Percentiles rank a stretch among this genome's conserved stretches.
Conservation (phyloP, 2,888 invertebrate genomes). For the Aphodius sticticus region DNA sequence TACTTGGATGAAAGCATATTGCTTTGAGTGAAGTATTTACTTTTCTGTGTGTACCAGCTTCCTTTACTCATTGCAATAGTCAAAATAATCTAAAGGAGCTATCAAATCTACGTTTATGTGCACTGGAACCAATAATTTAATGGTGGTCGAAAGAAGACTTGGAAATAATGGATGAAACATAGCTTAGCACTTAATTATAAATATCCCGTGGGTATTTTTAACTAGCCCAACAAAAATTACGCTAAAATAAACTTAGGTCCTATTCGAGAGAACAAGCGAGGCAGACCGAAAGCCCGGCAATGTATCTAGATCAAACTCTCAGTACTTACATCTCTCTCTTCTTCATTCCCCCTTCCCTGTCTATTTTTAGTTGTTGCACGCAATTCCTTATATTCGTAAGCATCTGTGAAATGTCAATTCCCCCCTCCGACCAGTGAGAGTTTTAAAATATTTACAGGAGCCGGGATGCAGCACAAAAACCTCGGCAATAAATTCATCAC, state of each 20-base stretch:
- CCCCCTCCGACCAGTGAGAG: neutral
- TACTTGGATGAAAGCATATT: too few species aligned
- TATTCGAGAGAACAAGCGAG: neutral
- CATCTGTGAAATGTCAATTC: constrained; percentile 37
- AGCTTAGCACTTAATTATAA: too few species aligned
- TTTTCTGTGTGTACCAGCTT: too few species aligned
- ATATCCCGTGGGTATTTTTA: too few species aligned
- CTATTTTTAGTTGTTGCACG: constrained; percentile 31
- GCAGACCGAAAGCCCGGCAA: neutral
- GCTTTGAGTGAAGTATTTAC: too few species aligned
- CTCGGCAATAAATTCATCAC: constrained; percentile 11
- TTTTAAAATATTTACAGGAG: neutral
- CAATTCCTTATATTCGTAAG: constrained; percentile 38
- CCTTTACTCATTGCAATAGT: too few species aligned
- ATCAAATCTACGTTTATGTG: too few species aligned
- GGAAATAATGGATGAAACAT: too few species aligned
- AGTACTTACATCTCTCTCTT: neutral
- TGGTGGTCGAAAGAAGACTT: too few species aligned
- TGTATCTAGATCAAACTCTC: neutral
- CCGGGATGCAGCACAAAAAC: constrained; percentile 12
- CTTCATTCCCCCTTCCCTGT: neutral
- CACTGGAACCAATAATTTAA: too few species aligned
- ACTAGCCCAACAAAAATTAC: neutral
- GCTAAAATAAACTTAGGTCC: neutral
- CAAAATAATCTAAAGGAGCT: too few species aligned